Base-by-base conservation (phyloP, 2,797 vertebrate species). In the Myiotriccus ornatus region DNA sequence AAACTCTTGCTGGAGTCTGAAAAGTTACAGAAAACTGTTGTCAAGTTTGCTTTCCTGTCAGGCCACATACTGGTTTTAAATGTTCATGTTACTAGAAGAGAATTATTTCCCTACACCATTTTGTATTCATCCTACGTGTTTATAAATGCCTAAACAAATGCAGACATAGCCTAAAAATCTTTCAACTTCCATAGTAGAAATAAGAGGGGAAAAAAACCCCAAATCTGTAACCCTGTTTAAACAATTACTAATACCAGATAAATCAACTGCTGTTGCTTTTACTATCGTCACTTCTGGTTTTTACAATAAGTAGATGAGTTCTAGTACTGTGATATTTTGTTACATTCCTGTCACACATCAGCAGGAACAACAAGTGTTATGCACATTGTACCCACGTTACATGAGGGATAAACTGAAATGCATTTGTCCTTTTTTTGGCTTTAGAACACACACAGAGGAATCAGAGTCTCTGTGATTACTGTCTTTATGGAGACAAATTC, bases 1-100 rank as follows among this genome's bases (percentile, higher is more conserved):
- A 97, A 69, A 98, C 55, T 87, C 97, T 97, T 25, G 95, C 86
- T 22, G 97, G 97, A 62, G 93, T 69, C 95, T 95, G 96, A 89
- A 95, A 95, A 84, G 69, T 89, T 80, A 97, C 97, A 59, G 60
- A 73, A 85, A 89, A 32, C 4, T 35, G 4, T 35, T 57, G 53
- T 75, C 60, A 84, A 24, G 18, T 69, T 77, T 35, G 23, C 62
- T 94, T 63, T 46, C 25, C 16, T 69, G n/a, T 60, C 43, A 87
- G 21, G 56, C 24, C 41, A 60, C 19, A 20, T 5, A 21, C 7
- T 30, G 25, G 3, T 82, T 84, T 47, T 39, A 80, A 88, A 77
- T 32, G 14, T 18, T 70, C 15, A 4, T 9, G 16, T 59, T 44
- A 60, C 37, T 77, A 30, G 55, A 77, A 77, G 12, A 56, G 21